Percentiles rank a stretch among this genome's conserved stretches.
Conservation (phyloP, 2,888 invertebrate genomes). For the Coenonympha glycerion region DNA sequence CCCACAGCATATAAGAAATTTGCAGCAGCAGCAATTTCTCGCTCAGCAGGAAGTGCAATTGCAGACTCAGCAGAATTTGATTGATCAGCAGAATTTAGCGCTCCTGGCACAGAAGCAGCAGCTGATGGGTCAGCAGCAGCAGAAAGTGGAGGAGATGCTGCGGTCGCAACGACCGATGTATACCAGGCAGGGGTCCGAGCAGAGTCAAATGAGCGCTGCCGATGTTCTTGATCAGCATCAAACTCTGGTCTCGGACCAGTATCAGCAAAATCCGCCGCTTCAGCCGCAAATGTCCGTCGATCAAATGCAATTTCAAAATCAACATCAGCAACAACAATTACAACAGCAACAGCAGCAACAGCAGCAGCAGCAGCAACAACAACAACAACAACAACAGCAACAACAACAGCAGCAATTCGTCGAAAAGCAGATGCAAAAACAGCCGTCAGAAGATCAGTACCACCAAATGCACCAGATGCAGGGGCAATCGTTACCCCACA, state of each 20-base stretch:
- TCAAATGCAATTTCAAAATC: conserved; percentile 48
- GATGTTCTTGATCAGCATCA: conserved; percentile 58
- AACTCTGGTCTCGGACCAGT: conserved; percentile 43
- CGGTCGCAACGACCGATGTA: conserved; percentile 60
- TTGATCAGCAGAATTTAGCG: conserved; percentile 74
- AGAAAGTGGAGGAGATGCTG: conserved; percentile 62
- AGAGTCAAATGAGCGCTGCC: conserved; percentile 59
- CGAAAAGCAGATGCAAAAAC: conserved; percentile 50
- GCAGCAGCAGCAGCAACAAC: background rate
- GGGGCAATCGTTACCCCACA: conserved; percentile 65
- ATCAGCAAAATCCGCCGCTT: conserved; percentile 49
- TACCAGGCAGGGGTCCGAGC: conserved; percentile 65
- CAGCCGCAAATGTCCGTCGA: conserved; percentile 64
- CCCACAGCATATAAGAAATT: conserved; percentile 60
- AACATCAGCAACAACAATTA: background rate
- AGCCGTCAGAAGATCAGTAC: conserved; percentile 55
- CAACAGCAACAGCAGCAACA: background rate
- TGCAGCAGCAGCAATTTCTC: conserved; percentile 70
- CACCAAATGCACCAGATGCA: conserved; percentile 56
- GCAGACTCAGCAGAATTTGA: conserved; percentile 74
- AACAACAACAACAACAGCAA: conserved; percentile 34
- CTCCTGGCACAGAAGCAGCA: conserved; percentile 70
- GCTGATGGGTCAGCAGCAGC: conserved; percentile 73
- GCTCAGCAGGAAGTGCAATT: conserved; percentile 70
- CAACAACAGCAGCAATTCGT: conserved; percentile 40